Conservation (phyloP, 2,113 vertebrate species). For the Pelusios castaneus region DNA sequence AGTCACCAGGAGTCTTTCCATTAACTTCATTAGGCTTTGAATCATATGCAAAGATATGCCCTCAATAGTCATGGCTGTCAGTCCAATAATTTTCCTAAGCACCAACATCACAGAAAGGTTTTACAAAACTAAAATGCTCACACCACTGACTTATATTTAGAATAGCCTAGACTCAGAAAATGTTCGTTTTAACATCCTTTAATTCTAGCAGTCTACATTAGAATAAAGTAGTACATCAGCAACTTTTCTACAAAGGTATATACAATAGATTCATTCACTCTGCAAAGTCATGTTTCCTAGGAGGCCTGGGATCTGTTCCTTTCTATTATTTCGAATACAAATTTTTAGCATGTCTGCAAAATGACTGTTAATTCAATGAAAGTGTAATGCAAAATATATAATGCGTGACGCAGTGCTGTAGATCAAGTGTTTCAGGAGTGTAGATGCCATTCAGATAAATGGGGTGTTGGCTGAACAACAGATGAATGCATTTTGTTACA, state of each 20-base stretch:
- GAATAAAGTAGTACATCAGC: not conserved
- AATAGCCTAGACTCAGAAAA: not conserved
- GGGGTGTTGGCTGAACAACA: not conserved
- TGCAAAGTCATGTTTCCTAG: not conserved
- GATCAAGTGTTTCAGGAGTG: not conserved
- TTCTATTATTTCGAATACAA: not conserved
- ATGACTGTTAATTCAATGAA: not conserved
- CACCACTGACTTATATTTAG: not conserved
- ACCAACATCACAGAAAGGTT: not conserved
- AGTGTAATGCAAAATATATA: not conserved
- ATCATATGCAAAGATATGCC: not conserved
- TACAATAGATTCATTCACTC: not conserved
- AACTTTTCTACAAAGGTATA: not conserved
- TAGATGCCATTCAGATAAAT: not conserved
- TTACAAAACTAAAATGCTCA: not conserved
- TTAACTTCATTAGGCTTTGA: not conserved
- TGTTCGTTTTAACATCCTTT: not conserved
- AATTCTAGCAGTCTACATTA: not conserved
- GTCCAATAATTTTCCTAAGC: not conserved
- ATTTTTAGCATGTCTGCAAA: not conserved
- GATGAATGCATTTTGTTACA: not conserved
- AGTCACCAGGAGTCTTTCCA: not conserved
- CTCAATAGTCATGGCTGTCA: not conserved
- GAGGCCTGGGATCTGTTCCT: fast-evolving
- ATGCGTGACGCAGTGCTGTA: not conserved